phyloP scores from a whole-genome alignment of 2,888 invertebrate species.

The Phengaris alcon region DNA sequence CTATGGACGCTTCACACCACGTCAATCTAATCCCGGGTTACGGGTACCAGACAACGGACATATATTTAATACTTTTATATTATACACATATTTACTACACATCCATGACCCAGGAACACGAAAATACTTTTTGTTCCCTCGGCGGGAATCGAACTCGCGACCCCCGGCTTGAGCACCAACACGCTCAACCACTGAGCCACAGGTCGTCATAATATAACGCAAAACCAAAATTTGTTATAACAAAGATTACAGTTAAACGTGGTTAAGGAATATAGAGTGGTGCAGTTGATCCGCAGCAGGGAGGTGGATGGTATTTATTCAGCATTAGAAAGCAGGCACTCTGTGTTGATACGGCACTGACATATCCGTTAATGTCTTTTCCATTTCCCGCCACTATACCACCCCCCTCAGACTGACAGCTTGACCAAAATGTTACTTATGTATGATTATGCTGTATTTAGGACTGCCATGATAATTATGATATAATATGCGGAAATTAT shows the following conservation, averaged over 20 bases:
- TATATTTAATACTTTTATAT: too few relatives aligned
- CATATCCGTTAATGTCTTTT: constrained; percentile 80
- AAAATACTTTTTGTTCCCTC: too few relatives aligned
- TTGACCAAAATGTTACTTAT: constrained; percentile 59
- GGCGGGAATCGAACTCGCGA: too few relatives aligned
- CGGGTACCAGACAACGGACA: too few relatives aligned
- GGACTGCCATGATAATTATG: neutral
- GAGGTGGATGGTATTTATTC: constrained; percentile 73
- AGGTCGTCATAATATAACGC: too few relatives aligned
- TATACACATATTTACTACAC: too few relatives aligned
- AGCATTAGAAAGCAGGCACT: constrained; percentile 75
- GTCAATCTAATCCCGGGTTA: too few relatives aligned
- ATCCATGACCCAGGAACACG: too few relatives aligned
- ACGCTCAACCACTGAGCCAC: too few relatives aligned
- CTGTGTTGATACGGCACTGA: constrained; percentile 75
- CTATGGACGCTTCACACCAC: too few relatives aligned
- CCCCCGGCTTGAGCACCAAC: too few relatives aligned
- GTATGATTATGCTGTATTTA: constrained; percentile 34
- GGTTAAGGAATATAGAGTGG: constrained; percentile 36
- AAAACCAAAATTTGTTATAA: neutral
- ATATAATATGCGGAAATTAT: neutral
- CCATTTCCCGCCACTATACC: constrained; percentile 69
- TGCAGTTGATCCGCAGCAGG: constrained; percentile 52
- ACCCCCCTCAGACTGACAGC: constrained; percentile 51
- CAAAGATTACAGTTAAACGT: neutral